phyloP scores from a whole-genome alignment of 1,140 invertebrate species.

The Polypedilum pembai region DNA sequence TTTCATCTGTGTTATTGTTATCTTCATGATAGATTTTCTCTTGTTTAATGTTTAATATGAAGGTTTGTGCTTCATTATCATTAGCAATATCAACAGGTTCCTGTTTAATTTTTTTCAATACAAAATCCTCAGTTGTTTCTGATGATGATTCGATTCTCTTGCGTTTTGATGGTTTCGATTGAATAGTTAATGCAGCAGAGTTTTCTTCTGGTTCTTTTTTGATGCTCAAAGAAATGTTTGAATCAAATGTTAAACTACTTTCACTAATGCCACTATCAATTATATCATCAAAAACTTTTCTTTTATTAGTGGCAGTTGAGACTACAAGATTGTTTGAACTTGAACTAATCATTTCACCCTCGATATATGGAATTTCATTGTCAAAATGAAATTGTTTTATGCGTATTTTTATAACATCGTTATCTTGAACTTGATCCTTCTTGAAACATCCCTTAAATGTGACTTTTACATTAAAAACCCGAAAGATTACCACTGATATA shows the following conservation, averaged over 20 bases:
- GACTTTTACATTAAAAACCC: constrained; percentile 41
- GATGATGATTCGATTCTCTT: neutral
- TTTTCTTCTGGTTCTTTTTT: neutral
- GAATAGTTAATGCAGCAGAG: neutral
- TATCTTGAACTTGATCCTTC: constrained; percentile 34
- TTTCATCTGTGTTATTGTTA: neutral
- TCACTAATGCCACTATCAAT: neutral
- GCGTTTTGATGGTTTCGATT: neutral
- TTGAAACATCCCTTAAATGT: constrained; percentile 36
- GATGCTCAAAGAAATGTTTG: neutral
- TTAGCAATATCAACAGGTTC: neutral
- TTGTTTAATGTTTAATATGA: neutral
- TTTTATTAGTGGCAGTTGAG: neutral
- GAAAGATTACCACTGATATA: constrained; percentile 39
- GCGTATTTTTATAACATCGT: constrained; percentile 39
- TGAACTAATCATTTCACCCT: constrained; percentile 37
- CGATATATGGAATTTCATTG: constrained; percentile 40
- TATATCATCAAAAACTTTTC: neutral
- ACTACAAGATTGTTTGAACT: constrained; percentile 27
- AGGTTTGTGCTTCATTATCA: neutral
- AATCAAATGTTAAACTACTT: neutral
- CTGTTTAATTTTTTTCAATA: neutral
- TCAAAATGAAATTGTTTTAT: constrained; percentile 40
- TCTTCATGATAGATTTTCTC: neutral
- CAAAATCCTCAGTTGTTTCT: no score